Evolutionary conservation across 1,140 invertebrate genomes (phyloP), one percentile per base, ranked within the genome.

Genomic region (Aphelenchoides besseyi): DNA sequence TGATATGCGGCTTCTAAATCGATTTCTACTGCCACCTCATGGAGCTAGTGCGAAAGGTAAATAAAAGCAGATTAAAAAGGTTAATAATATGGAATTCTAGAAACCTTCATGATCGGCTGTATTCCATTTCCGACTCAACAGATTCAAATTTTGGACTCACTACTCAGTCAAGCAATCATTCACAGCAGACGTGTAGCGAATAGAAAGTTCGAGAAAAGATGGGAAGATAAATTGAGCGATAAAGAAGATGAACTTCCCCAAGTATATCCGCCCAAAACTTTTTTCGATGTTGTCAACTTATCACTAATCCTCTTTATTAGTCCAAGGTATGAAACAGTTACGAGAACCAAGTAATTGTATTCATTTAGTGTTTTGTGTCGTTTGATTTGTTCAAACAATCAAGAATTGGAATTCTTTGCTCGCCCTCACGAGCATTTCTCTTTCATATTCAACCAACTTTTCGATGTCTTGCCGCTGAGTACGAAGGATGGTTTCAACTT

Each of bases 291-390:
- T 23, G 62, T 16, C 9, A 30, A 72, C 8, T 70, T 71, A 29
- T 71, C 70, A 29, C 26, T 71, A 8, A 48, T 71, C 52, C 55
- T 55, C 3, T 41, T 71, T 36, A 28, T 71, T n/a, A 66, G 41
- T 68, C 18, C 62, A 32, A 48, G 28, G 70, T 69, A 26, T 23
- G 69, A 32, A 1, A 3, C 9, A 29, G 29, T 63, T 5, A 26
- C 5, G 3, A 32, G 2, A 48, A 23, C 32, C 26, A 8, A n/a
- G n/a, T n/a, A n/a, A n/a, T n/a, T n/a, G 36, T 68, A 36, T 3
- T 53, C 12, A 1, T 68, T 59, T 64, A 68, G 37, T 52, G 32
- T 54, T 26, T 71, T 41, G 3, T 1, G 18, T 1, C 33, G 37
- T 52, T 36, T 71, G 5, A 35, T 48, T 1, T 32, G n/a, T 59